A percentile compares a stretch with the other conserved stretches of the same genome.
These are phyloP conservation scores for Machaerirhynchus nigripectus DNA, from an alignment of 2,113 vertebrate species.

Conservation along the genomic window DNA sequence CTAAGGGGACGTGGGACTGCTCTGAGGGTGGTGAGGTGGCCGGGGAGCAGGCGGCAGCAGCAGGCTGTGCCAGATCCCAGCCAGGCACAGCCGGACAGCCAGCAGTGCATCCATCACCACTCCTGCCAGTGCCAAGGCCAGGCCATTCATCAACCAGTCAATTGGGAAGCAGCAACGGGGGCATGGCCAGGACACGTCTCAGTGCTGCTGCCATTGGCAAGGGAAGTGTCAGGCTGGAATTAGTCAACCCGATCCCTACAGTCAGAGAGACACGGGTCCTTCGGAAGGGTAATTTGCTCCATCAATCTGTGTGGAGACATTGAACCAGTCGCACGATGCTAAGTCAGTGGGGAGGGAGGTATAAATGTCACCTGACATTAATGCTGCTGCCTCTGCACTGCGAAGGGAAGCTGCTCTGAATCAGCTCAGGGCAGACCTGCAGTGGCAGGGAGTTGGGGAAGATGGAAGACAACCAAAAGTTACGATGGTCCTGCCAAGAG, in stretches of 20 bases:
- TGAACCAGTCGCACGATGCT: accelerated
- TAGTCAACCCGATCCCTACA: accelerated
- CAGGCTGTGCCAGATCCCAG: neutral
- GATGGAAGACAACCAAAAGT: neutral
- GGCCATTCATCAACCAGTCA: neutral
- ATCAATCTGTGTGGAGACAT: neutral
- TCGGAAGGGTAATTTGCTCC: neutral
- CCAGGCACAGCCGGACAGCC: neutral
- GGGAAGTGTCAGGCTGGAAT: neutral
- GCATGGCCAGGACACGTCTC: neutral
- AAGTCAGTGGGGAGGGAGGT: neutral
- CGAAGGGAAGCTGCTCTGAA: neutral
- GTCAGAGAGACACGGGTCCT: neutral
- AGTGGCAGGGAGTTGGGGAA: neutral
- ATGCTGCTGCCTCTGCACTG: neutral
- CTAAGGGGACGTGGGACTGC: accelerated
- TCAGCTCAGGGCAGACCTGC: neutral
- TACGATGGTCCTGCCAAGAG: neutral
- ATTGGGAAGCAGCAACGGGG: neutral
- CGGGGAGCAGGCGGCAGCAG: neutral
- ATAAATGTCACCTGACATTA: neutral
- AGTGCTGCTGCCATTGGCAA: neutral
- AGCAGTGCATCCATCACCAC: neutral
- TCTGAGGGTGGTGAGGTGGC: accelerated
- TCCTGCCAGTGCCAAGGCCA: neutral